A percentile compares a stretch with the other conserved stretches of the same genome.
Conservation (phyloP, 2,113 vertebrate species). For the Ammodytes dubius region DNA sequence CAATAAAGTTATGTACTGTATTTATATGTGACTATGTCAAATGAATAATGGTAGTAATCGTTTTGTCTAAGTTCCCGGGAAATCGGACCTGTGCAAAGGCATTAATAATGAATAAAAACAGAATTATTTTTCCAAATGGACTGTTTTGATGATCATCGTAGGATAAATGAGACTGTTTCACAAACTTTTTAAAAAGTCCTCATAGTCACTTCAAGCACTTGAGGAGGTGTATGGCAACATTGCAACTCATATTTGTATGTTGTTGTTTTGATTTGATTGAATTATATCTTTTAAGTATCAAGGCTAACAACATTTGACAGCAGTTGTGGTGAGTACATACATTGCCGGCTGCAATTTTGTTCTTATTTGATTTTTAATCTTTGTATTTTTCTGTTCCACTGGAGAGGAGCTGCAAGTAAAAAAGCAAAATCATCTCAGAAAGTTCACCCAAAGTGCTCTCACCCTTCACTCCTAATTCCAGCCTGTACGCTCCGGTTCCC, state of each 20-base stretch:
- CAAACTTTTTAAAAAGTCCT: too few relatives aligned
- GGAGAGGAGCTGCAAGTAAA: not conserved
- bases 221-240: not conserved
- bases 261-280: constrained; percentile 1
- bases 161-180: too few relatives aligned
- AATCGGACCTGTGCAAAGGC: too few relatives aligned
- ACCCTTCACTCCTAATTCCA: constrained; percentile 36
- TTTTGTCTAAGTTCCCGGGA: too few relatives aligned
- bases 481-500: constrained; percentile 50
- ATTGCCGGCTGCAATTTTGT: not conserved
- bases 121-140: too few relatives aligned
- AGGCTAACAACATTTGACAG: not conserved
- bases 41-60: too few relatives aligned
- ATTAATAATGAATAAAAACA: too few relatives aligned
- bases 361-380: not conserved
- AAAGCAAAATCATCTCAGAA: constrained; percentile 38
- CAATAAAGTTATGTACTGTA: too few relatives aligned
- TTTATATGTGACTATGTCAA: too few relatives aligned
- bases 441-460: constrained; percentile 16
- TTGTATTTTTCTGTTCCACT: not conserved
- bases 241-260: not conserved
- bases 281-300: constrained; percentile 2
- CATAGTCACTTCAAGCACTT: too few relatives aligned
- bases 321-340: not conserved
- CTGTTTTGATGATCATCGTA: too few relatives aligned